Evolutionary conservation across 2,113 vertebrate species (phyloP).

Genomic region (Phaethornis superciliosus): DNA sequence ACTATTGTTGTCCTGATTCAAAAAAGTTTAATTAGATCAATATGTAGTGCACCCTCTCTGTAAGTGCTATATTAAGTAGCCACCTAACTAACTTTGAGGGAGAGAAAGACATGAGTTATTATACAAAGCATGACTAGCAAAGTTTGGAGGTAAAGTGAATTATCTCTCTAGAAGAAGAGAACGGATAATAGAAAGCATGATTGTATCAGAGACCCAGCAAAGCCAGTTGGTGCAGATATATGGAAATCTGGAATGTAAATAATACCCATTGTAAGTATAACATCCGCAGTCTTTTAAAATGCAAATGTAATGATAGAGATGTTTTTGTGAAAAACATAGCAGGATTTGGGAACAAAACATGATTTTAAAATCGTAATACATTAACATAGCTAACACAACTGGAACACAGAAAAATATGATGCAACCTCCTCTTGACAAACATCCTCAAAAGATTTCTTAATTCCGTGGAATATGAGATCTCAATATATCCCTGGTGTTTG

Average conservation of each 20-base stretch:
- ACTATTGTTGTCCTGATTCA: constrained; percentile 76
- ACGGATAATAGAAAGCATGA: neutral
- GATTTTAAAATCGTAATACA: constrained; percentile 13
- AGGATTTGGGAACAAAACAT: constrained; percentile 44
- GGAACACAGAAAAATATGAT: neutral
- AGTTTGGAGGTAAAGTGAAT: constrained; percentile 58
- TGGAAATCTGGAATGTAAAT: constrained; percentile 69
- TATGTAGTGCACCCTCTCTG: constrained; percentile 62
- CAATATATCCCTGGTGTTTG: constrained; percentile 12
- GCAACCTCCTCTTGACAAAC: constrained; percentile 19
- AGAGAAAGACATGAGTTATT: constrained; percentile 51
- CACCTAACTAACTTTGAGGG: constrained; percentile 48
- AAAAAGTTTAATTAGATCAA: constrained; percentile 78
- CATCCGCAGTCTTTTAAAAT: constrained; percentile 68
- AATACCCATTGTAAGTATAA: constrained; percentile 55
- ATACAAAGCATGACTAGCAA: constrained; percentile 29
- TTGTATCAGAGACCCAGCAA: constrained; percentile 56
- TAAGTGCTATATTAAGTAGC: constrained; percentile 57
- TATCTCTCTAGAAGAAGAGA: constrained; percentile 23
- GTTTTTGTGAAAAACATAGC: constrained; percentile 52
- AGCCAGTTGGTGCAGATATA: constrained; percentile 65
- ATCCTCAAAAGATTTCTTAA: neutral
- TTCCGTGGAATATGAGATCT: neutral
- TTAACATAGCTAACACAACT: constrained; percentile 23
- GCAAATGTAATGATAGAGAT: constrained; percentile 63